Base-by-base conservation (phyloP, 64 coral and sea anemone genomes). In the Montipora cactus region DNA sequence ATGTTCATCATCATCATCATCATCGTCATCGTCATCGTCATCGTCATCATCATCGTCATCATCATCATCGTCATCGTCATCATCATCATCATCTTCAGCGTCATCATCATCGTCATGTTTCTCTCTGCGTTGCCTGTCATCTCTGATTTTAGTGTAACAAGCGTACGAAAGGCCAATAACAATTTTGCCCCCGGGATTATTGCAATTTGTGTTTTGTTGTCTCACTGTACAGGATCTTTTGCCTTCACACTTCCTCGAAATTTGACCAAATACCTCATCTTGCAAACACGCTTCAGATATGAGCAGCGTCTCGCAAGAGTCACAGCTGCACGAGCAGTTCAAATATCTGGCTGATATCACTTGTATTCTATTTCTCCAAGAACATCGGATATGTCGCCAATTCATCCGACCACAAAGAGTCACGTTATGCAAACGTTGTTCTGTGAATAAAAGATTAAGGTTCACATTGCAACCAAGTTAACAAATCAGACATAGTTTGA, bases 291-390 rank as follows among this genome's bases (percentile, higher is more conserved):
- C 78, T 3, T 23, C 49, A 0, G 78, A 22, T 9, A 57, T 2
- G 18, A 13, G 50, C n/a, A 80, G 0, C 23, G 18, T 80, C 18
- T 11, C 20, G 18, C 78, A 80, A 8, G 52, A 53, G 19, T 80
- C 78, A 59, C 78, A 80, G 19, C 9, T 10, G 52, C 78, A 80
- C 2, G 78, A 58, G 78, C 78, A 80, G 8, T 80, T 57, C 12
- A 20, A 53, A 13, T 80, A 57, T 10, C 78, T 51, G 8, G 52
- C 51, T 22, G 51, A 8, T 80, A 59, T 59, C 78, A 58, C n/a
- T 9, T 20, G 51, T 8, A 80, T 25, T 23, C 19, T 2, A 28
- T 28, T 80, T n/a, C 51, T 23, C 18, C 3, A 9, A 2, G 78
- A 80, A 19, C 78, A 80, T 18, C 16, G 10, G 8, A 53, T 13